Percentiles rank a stretch among this genome's conserved stretches.
phyloP scores from a whole-genome alignment of 1,140 invertebrate species.

The Tetragnatha versicolor region DNA sequence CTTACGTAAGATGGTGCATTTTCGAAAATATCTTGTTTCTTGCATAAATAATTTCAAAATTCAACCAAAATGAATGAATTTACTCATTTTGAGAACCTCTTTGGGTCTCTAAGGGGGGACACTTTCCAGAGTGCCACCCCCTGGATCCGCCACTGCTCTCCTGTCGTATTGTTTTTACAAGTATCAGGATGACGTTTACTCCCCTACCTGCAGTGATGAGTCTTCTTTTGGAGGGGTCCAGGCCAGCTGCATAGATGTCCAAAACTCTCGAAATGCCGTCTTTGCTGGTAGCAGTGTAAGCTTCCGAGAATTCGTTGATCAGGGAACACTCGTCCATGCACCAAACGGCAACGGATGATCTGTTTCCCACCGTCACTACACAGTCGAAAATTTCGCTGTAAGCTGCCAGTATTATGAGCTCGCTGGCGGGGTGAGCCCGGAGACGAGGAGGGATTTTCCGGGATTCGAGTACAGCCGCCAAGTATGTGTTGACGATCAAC shows the following conservation, averaged over 20 bases:
- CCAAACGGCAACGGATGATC: slow-evolving; percentile 16
- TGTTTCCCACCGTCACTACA: slow-evolving; percentile 19
- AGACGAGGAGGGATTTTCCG: neutral
- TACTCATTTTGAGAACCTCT: too few species aligned
- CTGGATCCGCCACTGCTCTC: too few species aligned
- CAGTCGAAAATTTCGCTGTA: slow-evolving; percentile 11
- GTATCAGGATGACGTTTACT: neutral
- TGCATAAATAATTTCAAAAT: too few species aligned
- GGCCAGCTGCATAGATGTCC: slow-evolving; percentile 78
- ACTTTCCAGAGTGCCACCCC: too few species aligned
- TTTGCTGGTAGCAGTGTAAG: neutral
- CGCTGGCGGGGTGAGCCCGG: slow-evolving; percentile 8
- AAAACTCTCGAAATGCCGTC: slow-evolving; percentile 59
- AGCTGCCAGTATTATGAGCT: neutral
- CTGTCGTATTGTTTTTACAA: neutral
- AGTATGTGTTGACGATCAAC: slow-evolving; percentile 19
- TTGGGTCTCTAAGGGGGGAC: too few species aligned
- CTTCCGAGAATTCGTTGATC: slow-evolving; percentile 8
- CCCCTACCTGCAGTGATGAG: slow-evolving; percentile 73
- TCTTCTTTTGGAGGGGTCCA: slow-evolving; percentile 74
- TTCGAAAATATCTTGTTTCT: too few species aligned
- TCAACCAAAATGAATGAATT: neutral
- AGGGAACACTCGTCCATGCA: neutral
- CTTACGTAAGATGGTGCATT: too few species aligned
- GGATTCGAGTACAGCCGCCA: neutral